Percentiles rank a stretch among this genome's conserved stretches.
Conservation (phyloP, 2,113 vertebrate species). For the Hoplias malabaricus region DNA sequence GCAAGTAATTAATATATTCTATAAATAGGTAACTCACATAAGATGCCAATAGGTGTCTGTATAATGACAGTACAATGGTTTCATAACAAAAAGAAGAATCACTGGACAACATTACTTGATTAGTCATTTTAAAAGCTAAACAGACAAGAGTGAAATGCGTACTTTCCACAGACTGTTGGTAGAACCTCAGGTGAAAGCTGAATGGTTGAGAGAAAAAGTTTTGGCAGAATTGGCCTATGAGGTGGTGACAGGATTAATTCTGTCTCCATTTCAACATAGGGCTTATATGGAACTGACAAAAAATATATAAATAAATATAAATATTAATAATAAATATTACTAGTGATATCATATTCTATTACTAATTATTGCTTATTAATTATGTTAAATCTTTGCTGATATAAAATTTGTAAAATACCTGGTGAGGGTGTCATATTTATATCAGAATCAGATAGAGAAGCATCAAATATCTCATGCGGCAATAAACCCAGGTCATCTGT, state of each 20-base stretch:
- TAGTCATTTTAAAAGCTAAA: no score
- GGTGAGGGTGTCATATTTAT: constrained; percentile 10
- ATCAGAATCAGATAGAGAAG: background rate
- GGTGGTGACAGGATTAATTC: constrained; percentile 57
- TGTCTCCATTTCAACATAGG: constrained; percentile 64
- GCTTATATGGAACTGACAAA: constrained; percentile 45
- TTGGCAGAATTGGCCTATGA: constrained; percentile 7
- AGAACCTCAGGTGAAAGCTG: constrained; percentile 54
- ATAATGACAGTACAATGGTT: no score
- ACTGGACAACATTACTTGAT: no score
- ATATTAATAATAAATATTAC: no score
- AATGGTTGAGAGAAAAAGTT: constrained; percentile 26
- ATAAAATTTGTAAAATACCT: constrained; percentile 5
- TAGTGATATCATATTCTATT: no score
- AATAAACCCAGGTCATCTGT: constrained; percentile 19
- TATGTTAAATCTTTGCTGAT: background rate
- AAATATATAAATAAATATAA: background rate
- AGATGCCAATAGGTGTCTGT: no score
- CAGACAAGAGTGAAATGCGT: constrained; percentile 49
- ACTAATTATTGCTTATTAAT: background rate
- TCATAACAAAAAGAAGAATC: no score
- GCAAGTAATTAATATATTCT: no score
- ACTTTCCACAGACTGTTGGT: constrained; percentile 51
- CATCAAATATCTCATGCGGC: background rate
- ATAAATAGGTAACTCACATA: no score